A percentile compares a stretch with the other conserved stretches of the same genome.
These are phyloP conservation scores for Eulimnadia texana DNA, from an alignment of 1,140 invertebrate species.

Conservation along the genomic window DNA sequence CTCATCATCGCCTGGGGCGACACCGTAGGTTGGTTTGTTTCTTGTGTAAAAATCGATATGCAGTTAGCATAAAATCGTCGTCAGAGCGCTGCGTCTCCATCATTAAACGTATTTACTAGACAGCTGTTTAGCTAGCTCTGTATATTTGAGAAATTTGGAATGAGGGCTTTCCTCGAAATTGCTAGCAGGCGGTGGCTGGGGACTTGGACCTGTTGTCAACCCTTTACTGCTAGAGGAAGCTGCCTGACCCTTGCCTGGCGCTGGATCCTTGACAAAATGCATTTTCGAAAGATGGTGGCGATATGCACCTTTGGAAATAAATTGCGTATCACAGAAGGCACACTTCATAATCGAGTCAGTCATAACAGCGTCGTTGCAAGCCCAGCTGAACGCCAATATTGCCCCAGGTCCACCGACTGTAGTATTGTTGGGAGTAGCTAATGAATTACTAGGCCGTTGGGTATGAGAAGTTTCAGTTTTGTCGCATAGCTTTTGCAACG, in stretches of 20 bases:
- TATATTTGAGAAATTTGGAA: slow-evolving; percentile 93
- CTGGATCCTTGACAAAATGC: slow-evolving; percentile 88
- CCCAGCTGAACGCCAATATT: slow-evolving; percentile 82
- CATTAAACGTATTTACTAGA: slow-evolving; percentile 65
- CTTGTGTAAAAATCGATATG: neutral
- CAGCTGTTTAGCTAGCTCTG: slow-evolving; percentile 87
- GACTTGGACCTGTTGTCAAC: slow-evolving; percentile 34
- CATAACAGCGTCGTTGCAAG: slow-evolving; percentile 76
- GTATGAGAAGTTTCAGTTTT: slow-evolving; percentile 57
- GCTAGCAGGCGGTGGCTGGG: slow-evolving; percentile 22
- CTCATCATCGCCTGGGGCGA: no score
- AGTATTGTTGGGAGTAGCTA: slow-evolving; percentile 14
- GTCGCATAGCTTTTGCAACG: slow-evolving; percentile 84
- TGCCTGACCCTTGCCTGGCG: slow-evolving; percentile 40
- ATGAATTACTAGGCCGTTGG: slow-evolving; percentile 15
- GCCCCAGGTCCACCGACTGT: slow-evolving; percentile 45
- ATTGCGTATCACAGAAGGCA: slow-evolving; percentile 89
- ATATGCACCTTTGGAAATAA: slow-evolving; percentile 91
- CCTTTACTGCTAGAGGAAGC: slow-evolving; percentile 28
- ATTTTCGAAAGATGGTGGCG: slow-evolving; percentile 91
- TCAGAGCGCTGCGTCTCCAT: neutral
- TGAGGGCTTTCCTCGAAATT: slow-evolving; percentile 80
- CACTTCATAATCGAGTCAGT: slow-evolving; percentile 80
- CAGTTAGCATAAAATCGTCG: neutral
- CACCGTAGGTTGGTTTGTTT: neutral